Evolutionary conservation across 2,888 invertebrate genomes (phyloP).

Genomic region (Muschampia plurimacula): DNA sequence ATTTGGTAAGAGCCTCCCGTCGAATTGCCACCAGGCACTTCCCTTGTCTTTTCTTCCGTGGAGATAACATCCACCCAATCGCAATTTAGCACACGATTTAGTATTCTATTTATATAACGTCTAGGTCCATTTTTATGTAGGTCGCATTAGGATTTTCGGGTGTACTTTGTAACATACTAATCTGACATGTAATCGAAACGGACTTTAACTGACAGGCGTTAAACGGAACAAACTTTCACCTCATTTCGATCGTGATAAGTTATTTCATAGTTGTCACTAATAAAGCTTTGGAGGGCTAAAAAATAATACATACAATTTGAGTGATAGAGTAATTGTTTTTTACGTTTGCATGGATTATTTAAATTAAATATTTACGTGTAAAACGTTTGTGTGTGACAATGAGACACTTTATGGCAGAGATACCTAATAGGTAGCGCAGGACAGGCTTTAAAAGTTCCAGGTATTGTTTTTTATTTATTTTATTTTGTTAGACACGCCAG

Average conservation of each 20-base stretch:
- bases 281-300: conserved; percentile 30
- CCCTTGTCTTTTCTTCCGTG: neutral
- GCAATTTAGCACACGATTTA: neutral
- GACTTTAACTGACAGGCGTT: conserved; percentile 50
- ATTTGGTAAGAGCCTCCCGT: too few species aligned
- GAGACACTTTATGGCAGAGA: too few species aligned
- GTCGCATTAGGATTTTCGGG: conserved; percentile 3
- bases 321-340: conserved; percentile 30
- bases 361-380: neutral
- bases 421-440: too few species aligned
- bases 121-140: neutral
- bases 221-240: conserved; percentile 60
- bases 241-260: conserved; percentile 44
- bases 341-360: neutral
- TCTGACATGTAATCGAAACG: conserved; percentile 55
- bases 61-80: neutral
- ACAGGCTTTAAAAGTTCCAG: too few species aligned
- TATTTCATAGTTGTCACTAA: conserved; percentile 44
- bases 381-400: neutral
- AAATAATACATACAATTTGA: conserved; percentile 27
- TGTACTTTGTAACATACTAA: conserved; percentile 38
- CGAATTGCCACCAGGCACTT: too few species aligned
- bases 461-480: too few species aligned
- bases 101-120: neutral
- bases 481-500: too few species aligned